Percentiles rank a stretch among this genome's conserved stretches.
Evolutionary conservation across 1,140 invertebrate genomes (phyloP).

Genomic region (Myzus persicae): DNA sequence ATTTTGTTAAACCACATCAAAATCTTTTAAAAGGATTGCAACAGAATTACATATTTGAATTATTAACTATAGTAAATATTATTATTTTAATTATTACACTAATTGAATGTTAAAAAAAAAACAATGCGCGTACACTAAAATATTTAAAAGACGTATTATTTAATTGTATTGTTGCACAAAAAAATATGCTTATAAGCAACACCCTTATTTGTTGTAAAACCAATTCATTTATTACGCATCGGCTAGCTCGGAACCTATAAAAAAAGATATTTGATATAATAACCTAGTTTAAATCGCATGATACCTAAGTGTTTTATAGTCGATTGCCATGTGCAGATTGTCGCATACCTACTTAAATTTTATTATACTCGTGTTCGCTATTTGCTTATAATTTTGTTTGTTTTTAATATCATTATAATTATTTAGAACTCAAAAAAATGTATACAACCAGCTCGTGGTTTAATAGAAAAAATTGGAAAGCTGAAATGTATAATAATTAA

Average conservation of each 20-base stretch:
- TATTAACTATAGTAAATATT: no score
- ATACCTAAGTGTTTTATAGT: no score
- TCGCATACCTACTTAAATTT: no score
- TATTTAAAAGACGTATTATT: no score
- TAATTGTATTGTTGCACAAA: no score
- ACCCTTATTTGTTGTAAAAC: neutral
- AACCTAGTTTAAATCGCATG: neutral
- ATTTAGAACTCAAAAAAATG: neutral
- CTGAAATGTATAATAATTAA: neutral
- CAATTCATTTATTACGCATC: no score
- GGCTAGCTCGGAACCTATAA: no score
- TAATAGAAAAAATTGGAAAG: neutral
- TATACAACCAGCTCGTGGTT: neutral
- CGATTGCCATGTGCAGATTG: no score
- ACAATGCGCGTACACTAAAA: no score
- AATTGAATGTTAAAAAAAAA: neutral
- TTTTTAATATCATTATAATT: neutral
- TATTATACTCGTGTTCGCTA: no score
- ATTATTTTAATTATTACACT: no score
- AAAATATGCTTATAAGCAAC: no score
- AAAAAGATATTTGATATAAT: neutral
- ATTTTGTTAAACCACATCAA: neutral
- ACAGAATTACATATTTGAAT: neutral
- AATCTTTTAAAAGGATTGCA: neutral
- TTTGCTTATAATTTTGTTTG: neutral